phyloP scores from a whole-genome alignment of 2,797 vertebrate species.

The Anas capensis region DNA sequence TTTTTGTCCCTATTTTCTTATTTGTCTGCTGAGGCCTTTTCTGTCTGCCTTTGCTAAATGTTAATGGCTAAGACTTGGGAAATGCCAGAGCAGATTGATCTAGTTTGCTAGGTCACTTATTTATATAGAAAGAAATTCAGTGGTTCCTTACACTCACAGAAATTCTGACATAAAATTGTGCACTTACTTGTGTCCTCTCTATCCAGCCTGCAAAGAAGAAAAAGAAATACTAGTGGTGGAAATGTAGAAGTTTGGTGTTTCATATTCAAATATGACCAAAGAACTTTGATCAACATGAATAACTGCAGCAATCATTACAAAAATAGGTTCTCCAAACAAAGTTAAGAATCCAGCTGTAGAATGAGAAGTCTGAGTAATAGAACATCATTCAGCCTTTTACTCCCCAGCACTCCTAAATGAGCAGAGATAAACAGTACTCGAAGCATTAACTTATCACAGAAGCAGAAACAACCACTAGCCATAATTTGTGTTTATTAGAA shows the following conservation, averaged over 20 bases:
- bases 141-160: background rate
- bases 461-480: background rate
- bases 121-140: background rate
- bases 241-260: background rate
- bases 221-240: background rate
- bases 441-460: background rate
- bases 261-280: background rate
- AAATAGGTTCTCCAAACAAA: background rate
- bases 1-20: background rate
- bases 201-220: background rate
- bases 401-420: background rate
- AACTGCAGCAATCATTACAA: background rate
- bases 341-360: background rate
- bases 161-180: background rate
- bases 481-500: background rate
- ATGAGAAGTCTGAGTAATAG: background rate
- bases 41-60: background rate
- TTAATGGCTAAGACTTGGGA: background rate
- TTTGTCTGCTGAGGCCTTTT: background rate
- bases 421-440: background rate
- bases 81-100: background rate
- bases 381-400: background rate
- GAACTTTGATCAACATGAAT: background rate
- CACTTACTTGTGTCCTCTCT: background rate
- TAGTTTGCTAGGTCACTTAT: background rate